Conservation (phyloP, 2,797 vertebrate species). For the Leptoclinus maculatus region DNA sequence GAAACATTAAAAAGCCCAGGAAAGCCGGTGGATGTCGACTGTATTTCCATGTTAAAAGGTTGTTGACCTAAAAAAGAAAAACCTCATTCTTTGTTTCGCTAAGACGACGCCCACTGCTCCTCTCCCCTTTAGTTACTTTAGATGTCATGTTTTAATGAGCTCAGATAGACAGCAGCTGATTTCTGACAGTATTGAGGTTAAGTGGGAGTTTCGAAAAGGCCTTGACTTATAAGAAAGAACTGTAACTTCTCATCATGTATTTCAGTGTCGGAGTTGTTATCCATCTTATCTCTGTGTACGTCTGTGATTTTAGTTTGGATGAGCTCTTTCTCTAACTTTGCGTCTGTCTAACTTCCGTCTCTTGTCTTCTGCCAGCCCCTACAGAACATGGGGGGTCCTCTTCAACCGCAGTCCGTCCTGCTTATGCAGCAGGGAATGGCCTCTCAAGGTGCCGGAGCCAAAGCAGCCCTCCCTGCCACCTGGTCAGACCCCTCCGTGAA, state of each 20-base stretch:
- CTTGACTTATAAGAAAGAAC: slow-evolving; percentile 33
- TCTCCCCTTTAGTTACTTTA: slow-evolving; percentile 44
- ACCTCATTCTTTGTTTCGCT: slow-evolving; percentile 32
- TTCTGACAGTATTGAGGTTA: slow-evolving; percentile 35
- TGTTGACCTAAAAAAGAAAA: slow-evolving; percentile 77
- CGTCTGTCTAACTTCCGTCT: background rate
- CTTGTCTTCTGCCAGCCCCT: slow-evolving; percentile 81
- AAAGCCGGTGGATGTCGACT: slow-evolving; percentile 66
- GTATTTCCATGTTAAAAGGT: slow-evolving; percentile 78
- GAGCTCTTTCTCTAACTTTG: slow-evolving; percentile 6
- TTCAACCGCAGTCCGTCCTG: slow-evolving; percentile 88
- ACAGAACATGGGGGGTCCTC: slow-evolving; percentile 85
- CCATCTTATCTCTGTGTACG: background rate
- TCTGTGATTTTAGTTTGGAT: slow-evolving; percentile 26
- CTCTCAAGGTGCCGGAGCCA: slow-evolving; percentile 86
- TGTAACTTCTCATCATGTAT: slow-evolving; percentile 25
- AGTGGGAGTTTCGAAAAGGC: slow-evolving; percentile 39
- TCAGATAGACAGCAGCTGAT: slow-evolving; percentile 32
- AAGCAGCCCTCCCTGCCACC: slow-evolving; percentile 91
- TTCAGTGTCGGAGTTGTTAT: slow-evolving; percentile 10
- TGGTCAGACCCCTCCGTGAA: slow-evolving; percentile 97
- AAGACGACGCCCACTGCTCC: slow-evolving; percentile 53
- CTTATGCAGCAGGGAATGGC: slow-evolving; percentile 85
- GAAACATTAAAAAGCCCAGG: slow-evolving; percentile 78
- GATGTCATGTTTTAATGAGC: slow-evolving; percentile 62